phyloP scores from a whole-genome alignment of 2,888 invertebrate species.

The Troglohyphantes excavatus region DNA sequence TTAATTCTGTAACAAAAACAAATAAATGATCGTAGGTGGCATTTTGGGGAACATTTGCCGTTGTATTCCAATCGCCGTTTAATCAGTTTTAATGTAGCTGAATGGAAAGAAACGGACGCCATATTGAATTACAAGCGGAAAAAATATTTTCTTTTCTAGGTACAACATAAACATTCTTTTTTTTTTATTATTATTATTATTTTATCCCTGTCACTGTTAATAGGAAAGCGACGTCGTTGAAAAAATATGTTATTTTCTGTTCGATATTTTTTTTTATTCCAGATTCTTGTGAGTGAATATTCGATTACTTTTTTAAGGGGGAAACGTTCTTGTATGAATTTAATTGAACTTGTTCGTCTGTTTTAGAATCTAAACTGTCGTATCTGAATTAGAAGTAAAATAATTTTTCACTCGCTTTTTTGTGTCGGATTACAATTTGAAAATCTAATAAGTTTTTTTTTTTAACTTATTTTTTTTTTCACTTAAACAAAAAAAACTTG shows the following conservation, averaged over 20 bases:
- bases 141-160: slow-evolving; percentile 28
- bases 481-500: neutral
- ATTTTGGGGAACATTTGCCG: slow-evolving; percentile 11
- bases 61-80: slow-evolving; percentile 53
- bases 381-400: slow-evolving; percentile 57
- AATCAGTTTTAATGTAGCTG: slow-evolving; percentile 69
- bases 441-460: slow-evolving; percentile 23
- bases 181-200: slow-evolving; percentile 19
- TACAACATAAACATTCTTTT: slow-evolving; percentile 35
- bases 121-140: slow-evolving; percentile 66
- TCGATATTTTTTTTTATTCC: neutral
- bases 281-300: slow-evolving; percentile 31
- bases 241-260: slow-evolving; percentile 40
- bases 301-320: slow-evolving; percentile 32
- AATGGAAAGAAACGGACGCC: slow-evolving; percentile 46
- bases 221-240: slow-evolving; percentile 28
- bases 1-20: slow-evolving; percentile 15
- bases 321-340: slow-evolving; percentile 47
- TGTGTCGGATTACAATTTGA: slow-evolving; percentile 24
- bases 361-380: slow-evolving; percentile 30
- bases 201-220: slow-evolving; percentile 15
- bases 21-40: neutral
- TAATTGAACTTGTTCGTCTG: slow-evolving; percentile 63
- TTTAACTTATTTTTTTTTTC: neutral
- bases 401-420: slow-evolving; percentile 45